phyloP scores from a whole-genome alignment of 2,113 vertebrate species.

The Chamaetylas fuelleborni region DNA sequence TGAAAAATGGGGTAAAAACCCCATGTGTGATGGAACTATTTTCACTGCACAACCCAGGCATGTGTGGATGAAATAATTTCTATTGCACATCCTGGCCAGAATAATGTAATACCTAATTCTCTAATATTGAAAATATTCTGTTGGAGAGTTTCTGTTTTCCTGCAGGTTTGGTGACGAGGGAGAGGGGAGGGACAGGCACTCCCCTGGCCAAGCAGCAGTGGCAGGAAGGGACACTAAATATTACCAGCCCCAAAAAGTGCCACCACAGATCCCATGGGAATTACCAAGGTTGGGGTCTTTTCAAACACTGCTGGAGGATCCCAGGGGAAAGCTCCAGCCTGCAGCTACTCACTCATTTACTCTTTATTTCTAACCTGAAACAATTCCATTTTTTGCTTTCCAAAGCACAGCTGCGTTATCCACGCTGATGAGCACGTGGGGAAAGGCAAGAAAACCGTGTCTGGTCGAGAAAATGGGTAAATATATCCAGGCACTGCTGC shows the following conservation, averaged over 20 bases:
- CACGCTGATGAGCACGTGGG: accelerated
- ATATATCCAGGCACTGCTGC: background rate
- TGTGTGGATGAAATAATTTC: background rate
- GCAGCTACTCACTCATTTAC: background rate
- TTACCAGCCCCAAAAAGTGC: background rate
- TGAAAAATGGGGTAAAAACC: background rate
- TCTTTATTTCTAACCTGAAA: background rate
- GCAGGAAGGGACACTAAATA: background rate
- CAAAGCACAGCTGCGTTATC: background rate
- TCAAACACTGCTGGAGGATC: accelerated
- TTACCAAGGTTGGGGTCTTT: accelerated
- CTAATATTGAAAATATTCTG: background rate
- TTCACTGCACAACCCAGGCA: background rate
- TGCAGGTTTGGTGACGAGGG: background rate
- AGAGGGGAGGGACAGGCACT: background rate
- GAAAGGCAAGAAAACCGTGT: background rate
- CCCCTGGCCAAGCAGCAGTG: background rate
- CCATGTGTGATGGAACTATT: background rate
- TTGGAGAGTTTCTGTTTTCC: background rate
- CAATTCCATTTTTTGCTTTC: background rate
- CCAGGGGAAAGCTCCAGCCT: background rate
- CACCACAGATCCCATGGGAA: background rate
- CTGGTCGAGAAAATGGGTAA: background rate
- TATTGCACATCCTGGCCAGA: too few relatives aligned
- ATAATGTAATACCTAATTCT: background rate